Conservation (phyloP, 2,797 vertebrate genomes). For the Peromyscus eremicus region DNA sequence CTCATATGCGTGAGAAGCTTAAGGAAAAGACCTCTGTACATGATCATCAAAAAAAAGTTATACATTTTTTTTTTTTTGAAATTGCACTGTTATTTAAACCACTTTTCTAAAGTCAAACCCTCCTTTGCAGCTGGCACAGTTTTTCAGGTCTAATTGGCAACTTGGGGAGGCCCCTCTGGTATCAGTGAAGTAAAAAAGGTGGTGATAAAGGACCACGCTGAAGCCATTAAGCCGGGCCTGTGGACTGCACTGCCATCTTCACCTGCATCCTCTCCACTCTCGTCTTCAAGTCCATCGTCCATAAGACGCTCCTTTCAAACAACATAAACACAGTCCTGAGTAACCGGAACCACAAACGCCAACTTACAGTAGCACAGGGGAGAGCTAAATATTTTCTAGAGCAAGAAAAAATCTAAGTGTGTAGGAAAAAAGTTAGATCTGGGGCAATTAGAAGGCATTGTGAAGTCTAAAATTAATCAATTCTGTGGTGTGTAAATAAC, state of each 20-base stretch:
- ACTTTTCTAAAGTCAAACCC: constrained; percentile 84
- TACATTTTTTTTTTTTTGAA: constrained; percentile 83
- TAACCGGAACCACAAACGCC: constrained; percentile 28
- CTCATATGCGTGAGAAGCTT: constrained; percentile 85
- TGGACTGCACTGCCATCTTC: constrained; percentile 89
- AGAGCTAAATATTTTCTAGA: background rate
- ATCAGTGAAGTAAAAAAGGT: constrained; percentile 98
- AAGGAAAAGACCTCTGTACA: constrained; percentile 88
- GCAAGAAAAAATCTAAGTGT: background rate
- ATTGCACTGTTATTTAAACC: constrained; percentile 90
- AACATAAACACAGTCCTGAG: constrained; percentile 75
- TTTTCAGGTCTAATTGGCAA: constrained; percentile 92
- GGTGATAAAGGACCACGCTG: constrained; percentile 97
- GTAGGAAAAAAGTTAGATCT: background rate
- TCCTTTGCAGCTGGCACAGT: constrained; percentile 82
- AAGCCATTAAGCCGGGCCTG: constrained; percentile 93
- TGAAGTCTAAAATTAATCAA: constrained; percentile 17
- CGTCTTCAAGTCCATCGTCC: constrained; percentile 94
- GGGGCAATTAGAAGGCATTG: background rate
- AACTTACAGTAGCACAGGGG: constrained; percentile 10
- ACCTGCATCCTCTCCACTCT: constrained; percentile 91
- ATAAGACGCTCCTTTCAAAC: constrained; percentile 92
- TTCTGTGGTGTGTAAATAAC: background rate
- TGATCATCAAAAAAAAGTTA: constrained; percentile 87
- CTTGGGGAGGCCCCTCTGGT: constrained; percentile 95